Evolutionary conservation across 2,113 vertebrate genomes (phyloP).

Genomic region (Podarcis cretensis): DNA sequence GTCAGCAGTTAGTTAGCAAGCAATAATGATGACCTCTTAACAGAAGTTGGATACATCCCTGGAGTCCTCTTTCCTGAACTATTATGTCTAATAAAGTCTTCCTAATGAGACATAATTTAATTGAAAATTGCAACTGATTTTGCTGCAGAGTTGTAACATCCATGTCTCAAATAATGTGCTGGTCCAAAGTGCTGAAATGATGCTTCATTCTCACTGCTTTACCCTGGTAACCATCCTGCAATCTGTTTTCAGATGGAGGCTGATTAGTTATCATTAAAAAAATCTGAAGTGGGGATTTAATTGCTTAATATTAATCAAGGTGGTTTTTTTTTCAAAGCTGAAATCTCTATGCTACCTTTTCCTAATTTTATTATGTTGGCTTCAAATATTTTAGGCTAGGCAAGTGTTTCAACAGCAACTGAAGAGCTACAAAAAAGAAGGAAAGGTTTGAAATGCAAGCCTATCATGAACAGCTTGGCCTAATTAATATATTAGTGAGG

Average conservation of each 20-base stretch:
- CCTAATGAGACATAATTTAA: constrained; percentile 29
- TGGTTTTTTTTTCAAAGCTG: background rate
- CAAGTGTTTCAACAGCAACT: background rate
- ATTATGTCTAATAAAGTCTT: constrained; percentile 43
- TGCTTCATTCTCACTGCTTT: background rate
- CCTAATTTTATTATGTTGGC: background rate
- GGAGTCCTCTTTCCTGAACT: constrained; percentile 17
- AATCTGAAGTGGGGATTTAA: background rate
- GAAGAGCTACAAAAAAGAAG: background rate
- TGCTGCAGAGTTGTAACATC: background rate
- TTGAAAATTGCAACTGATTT: constrained; percentile 23
- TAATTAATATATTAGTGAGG: background rate
- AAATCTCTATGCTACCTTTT: background rate
- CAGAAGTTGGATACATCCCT: constrained; percentile 34
- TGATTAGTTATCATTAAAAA: background rate
- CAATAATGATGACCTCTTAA: fast-evolving
- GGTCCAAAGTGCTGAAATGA: background rate
- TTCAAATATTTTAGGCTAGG: background rate
- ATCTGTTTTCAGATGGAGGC: background rate
- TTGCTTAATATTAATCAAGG: background rate
- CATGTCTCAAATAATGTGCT: background rate
- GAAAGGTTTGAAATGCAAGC: background rate
- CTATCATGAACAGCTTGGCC: background rate
- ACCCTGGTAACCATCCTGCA: background rate
- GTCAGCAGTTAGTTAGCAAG: background rate